Evolutionary conservation across 1,140 invertebrate species (phyloP).

Genomic region (Manduca sexta): DNA sequence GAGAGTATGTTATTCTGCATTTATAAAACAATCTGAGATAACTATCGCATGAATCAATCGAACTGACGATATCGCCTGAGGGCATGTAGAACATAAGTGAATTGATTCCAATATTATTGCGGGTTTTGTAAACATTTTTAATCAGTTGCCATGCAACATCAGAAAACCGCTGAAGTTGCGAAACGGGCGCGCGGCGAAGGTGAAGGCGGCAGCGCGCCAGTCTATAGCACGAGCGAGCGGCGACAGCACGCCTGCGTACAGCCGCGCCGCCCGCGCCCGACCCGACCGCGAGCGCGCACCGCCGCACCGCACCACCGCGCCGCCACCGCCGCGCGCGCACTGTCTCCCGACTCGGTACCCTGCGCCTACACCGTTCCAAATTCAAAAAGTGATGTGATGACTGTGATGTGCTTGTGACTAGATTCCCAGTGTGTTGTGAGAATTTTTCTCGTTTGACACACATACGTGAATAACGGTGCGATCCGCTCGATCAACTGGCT

Average conservation of each 20-base stretch:
- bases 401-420: conserved; percentile 51
- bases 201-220: conserved; percentile 57
- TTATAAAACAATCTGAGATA: background rate
- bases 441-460: conserved; percentile 57
- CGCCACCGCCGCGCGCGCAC: conserved; percentile 43
- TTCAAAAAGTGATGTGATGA: conserved; percentile 27
- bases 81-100: background rate
- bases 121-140: conserved; percentile 24
- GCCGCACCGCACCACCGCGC: no score
- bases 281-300: conserved; percentile 6
- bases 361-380: conserved; percentile 25
- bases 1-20: background rate
- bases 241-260: conserved; percentile 47
- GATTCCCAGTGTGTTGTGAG: conserved; percentile 29
- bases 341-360: conserved; percentile 12
- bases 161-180: conserved; percentile 55
- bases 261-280: conserved; percentile 41
- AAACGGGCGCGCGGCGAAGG: conserved; percentile 55
- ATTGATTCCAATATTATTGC: background rate
- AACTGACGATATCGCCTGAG: background rate
- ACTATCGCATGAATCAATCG: background rate
- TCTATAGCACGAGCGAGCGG: conserved; percentile 57
- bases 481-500: conserved; percentile 60
- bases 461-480: conserved; percentile 67
- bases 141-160: conserved; percentile 68